Conservation (phyloP, 2,888 invertebrate genomes). For the Rhagonycha fulva region DNA sequence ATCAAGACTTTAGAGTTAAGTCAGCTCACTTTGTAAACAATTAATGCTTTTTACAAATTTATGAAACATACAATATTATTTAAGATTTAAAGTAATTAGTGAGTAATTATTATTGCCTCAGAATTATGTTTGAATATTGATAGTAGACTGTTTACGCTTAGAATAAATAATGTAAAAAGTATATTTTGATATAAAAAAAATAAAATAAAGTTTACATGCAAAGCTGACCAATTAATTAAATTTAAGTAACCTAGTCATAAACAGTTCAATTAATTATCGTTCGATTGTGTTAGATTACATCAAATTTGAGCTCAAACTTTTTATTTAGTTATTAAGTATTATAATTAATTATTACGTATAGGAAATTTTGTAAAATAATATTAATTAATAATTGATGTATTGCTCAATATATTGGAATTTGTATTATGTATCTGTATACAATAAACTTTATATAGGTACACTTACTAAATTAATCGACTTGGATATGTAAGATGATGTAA, state of each 20-base stretch:
- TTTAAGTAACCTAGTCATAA: conserved; percentile 1
- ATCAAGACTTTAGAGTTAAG: not conserved
- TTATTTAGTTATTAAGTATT: not conserved
- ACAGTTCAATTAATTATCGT: not conserved
- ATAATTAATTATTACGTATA: not conserved
- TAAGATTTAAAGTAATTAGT: not conserved
- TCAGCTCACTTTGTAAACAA: not conserved
- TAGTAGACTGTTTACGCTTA: not conserved
- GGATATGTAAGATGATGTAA: not conserved
- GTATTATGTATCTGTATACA: not conserved
- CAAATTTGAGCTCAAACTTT: not conserved
- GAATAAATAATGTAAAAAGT: not conserved
- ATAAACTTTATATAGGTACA: not conserved
- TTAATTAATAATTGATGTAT: not conserved
- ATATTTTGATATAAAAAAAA: not conserved
- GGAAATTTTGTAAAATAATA: not conserved
- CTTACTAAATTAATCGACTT: not conserved
- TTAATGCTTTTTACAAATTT: not conserved
- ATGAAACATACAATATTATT: not conserved
- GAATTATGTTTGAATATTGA: not conserved
- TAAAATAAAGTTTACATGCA: not conserved
- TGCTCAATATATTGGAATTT: conserved; percentile 1
- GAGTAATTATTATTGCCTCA: not conserved
- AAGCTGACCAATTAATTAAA: not conserved
- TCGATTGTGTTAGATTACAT: not conserved